Base-by-base conservation (phyloP, 2,888 invertebrate species). In the Heteromurus nitidus region DNA sequence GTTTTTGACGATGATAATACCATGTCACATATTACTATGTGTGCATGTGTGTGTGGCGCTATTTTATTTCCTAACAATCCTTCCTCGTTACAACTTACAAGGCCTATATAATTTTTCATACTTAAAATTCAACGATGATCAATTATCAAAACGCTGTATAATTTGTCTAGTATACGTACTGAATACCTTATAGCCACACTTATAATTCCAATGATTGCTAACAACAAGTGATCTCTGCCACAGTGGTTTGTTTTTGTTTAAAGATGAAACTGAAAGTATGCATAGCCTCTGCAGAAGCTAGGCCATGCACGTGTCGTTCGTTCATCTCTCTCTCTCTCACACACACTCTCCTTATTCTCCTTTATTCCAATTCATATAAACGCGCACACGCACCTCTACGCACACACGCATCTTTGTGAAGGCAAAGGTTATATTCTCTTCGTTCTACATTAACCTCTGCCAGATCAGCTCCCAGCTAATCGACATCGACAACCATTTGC, bases 271-370 rank as follows among this genome's bases (percentile, higher is more conserved):
- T 79, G 79, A 79, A 70, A 79, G 62, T 62, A 64, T 24, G 28
- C 22, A 20, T 42, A 44, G 13, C 31, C 31, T 47, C 42, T 28
- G 28, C 36, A 70, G 70, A 62, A 79, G 79, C 79, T 79, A 70
- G 79, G 79, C 60, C 79, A 79, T 55, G 70, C 79, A 79, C 79
- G 79, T 79, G 79, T 79, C 79, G 70, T 53, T 77, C 47, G 30
- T 58, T 68, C 26, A 16, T 20, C 53, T 44, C n/a, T 53, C 44
- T 47, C 28, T 50, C 50, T 44, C 20, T 50, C 20, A 20, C 9
- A 20, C 20, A 26, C 31, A 58, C 69, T 70, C 55, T 36, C 13
- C 13, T 36, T 36, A 13, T 24, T 58, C 31, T n/a, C n/a, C n/a
- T n/a, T n/a, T n/a, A n/a, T n/a, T n/a, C n/a, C n/a, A n/a, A n/a